A percentile compares a stretch with the other conserved stretches of the same genome.
phyloP scores from a whole-genome alignment of 2,888 invertebrate species.

The Acanthococcus lagerstroemiae region DNA sequence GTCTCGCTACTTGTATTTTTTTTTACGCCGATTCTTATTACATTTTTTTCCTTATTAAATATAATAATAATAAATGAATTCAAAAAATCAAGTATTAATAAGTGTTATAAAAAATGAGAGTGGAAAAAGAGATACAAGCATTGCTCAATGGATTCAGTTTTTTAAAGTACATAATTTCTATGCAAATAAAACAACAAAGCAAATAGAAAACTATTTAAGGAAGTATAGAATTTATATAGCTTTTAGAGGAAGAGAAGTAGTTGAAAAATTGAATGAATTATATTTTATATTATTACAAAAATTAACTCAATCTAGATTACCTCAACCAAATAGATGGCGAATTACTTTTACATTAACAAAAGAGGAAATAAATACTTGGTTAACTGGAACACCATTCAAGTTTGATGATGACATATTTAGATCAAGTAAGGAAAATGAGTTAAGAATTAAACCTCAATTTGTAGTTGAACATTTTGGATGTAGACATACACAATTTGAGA shows the following conservation, averaged over 20 bases:
- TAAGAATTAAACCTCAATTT: constrained; percentile 7
- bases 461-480: constrained; percentile 3
- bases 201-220: neutral
- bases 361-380: constrained; percentile 3
- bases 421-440: neutral
- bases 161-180: constrained; percentile 8
- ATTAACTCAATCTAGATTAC: constrained; percentile 2
- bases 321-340: neutral
- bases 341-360: constrained; percentile 5
- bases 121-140: neutral
- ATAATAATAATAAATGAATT: neutral
- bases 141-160: constrained; percentile 13
- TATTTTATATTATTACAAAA: constrained; percentile 2
- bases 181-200: constrained; percentile 5
- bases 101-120: constrained; percentile 13
- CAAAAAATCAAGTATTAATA: neutral
- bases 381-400: constrained; percentile 2
- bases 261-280: constrained; percentile 9
- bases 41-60: neutral
- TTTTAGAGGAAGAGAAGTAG: constrained; percentile 7
- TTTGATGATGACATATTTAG: neutral
- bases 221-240: constrained; percentile 11
- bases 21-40: constrained; percentile 4
- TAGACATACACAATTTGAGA: constrained; percentile 12
- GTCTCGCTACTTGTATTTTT: no score